Evolutionary conservation across 2,113 vertebrate genomes (phyloP).

Genomic region (Centropus bengalensis): DNA sequence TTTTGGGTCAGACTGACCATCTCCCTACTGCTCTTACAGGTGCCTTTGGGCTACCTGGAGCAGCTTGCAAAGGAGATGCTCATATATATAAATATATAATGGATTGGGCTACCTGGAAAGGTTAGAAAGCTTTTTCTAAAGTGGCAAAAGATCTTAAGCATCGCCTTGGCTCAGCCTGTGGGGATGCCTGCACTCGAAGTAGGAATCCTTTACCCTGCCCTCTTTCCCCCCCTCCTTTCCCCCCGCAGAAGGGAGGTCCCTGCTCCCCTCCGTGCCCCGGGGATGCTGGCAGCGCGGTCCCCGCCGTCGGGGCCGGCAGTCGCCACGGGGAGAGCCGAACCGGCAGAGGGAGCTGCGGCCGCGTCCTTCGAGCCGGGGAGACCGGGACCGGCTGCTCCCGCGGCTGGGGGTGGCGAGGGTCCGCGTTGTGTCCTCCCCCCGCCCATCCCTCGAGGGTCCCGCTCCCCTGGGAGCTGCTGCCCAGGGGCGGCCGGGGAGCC

Average conservation of each 20-base stretch:
- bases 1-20: neutral
- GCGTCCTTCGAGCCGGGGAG: neutral
- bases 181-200: too few species aligned
- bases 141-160: neutral
- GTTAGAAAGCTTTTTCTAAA: neutral
- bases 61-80: neutral
- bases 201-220: too few species aligned
- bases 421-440: too few species aligned
- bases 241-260: too few species aligned
- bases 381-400: neutral
- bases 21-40: neutral
- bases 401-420: accelerated
- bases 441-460: too few species aligned
- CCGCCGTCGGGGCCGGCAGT: neutral
- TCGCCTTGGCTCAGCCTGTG: neutral
- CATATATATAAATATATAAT: too few species aligned
- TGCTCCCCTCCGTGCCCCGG: neutral
- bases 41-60: neutral
- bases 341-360: constrained; percentile 58
- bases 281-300: neutral
- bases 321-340: neutral
- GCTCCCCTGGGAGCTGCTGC: neutral
- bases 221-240: too few species aligned
- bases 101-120: neutral
- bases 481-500: too few species aligned